Evolutionary conservation across 2,113 vertebrate genomes (phyloP), one percentile per base, ranked within the genome.

Genomic region (Agapornis roseicollis): DNA sequence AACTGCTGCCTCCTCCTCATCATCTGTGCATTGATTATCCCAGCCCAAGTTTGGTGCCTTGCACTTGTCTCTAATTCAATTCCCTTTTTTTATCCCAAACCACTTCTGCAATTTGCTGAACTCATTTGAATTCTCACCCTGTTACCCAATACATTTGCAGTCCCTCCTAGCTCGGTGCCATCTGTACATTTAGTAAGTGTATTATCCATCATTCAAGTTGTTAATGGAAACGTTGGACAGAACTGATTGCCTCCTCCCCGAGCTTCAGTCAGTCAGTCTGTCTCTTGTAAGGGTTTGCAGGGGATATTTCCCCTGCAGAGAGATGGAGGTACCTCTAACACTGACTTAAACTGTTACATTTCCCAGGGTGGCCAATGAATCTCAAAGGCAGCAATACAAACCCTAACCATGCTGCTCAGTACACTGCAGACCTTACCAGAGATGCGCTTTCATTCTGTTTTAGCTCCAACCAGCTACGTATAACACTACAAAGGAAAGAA

Each of bases 91-190:
- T 29, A 1, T 23, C 46, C 28, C 5, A 70, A 83, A 47, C 7
- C 15, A 47, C 73, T 84, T 64, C 33, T 81, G 72, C 52, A 71
- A 65, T 87, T 64, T 89, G 42, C 39, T 71, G 39, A 84, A 35
- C 77, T 89, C 69, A 89, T 93, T 85, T 89, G 89, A 93, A 85
- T 90, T 95, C 86, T 56, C 73, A 31, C 42, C 76, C 56, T 81
- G 69, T 25, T 89, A 76, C 5, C 72, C 89, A 87, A 28, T 6
- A 42, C 50, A 90, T 92, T 87, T 89, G 69, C 86, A 92, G 80
- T 81, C 47, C 23, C 77, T 87, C 33, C 80, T 28, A 93, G 77
- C 89, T 50, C 9, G 1, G 42, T 92, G 77, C 61, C 72, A 56
- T 79, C 78, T 87, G 73, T 39, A 10, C 68, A 68, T 72, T 71